Percentiles rank a stretch among this genome's conserved stretches.
These are phyloP conservation scores for Mechanitis mazaeus DNA, from an alignment of 2,888 invertebrate genomes.

Conservation along the genomic window DNA sequence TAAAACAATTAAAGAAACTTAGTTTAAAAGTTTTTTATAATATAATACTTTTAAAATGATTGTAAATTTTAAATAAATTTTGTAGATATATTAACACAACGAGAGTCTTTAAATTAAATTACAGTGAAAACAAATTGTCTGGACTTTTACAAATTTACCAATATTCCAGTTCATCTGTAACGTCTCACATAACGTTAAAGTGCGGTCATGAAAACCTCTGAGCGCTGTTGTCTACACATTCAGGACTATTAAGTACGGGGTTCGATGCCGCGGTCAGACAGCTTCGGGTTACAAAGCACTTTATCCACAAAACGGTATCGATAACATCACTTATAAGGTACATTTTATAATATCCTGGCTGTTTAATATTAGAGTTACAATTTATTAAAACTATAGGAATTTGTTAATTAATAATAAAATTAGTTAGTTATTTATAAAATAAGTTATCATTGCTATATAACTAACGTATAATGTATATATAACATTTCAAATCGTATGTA, in stretches of 20 bases:
- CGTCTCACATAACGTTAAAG: constrained; percentile 35
- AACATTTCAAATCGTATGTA: not conserved
- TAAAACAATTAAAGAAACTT: no score
- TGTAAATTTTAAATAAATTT: no score
- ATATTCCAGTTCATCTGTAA: constrained; percentile 11
- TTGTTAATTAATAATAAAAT: no score
- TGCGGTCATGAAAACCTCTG: constrained; percentile 35
- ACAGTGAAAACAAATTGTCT: no score
- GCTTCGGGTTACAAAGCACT: constrained; percentile 35
- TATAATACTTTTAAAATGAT: no score
- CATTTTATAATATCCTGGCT: no score
- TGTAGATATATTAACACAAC: no score
- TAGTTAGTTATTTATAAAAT: not conserved
- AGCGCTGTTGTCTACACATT: constrained; percentile 34
- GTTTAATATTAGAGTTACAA: no score
- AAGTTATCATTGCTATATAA: not conserved
- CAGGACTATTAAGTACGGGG: constrained; percentile 30
- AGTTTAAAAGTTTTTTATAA: no score
- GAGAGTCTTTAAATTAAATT: no score
- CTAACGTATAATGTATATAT: no score
- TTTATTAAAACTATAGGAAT: no score
- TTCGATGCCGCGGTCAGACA: constrained; percentile 29
- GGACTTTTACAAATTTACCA: constrained; percentile 24
- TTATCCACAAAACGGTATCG: constrained; percentile 13
- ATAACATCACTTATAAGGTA: constrained; percentile 15